These are phyloP conservation scores for Sinodicranocentrus sp. DNA, from an alignment of 2,888 invertebrate genomes.

Conservation along the genomic window DNA sequence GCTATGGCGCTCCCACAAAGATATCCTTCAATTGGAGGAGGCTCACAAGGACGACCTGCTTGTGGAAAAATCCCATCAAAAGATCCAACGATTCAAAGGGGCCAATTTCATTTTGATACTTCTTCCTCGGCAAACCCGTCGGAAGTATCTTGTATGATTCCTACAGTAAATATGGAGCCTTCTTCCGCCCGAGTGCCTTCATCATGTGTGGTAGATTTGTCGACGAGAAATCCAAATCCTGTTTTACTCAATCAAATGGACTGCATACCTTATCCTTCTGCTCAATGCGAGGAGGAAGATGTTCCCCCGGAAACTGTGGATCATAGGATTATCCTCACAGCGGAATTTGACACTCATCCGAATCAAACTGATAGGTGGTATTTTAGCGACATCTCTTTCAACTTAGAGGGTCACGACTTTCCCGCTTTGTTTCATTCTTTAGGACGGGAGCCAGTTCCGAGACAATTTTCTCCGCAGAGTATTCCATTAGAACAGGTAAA, in stretches of 20 bases:
- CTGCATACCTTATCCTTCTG: neutral
- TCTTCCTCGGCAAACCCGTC: neutral
- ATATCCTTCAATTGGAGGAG: neutral
- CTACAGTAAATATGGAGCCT: neutral
- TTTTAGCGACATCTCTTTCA: neutral
- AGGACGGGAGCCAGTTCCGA: neutral
- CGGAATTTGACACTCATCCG: neutral
- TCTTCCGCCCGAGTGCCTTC: neutral
- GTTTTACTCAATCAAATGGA: neutral
- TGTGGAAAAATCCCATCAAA: neutral
- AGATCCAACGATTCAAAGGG: neutral
- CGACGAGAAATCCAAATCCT: neutral
- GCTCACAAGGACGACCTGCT: neutral
- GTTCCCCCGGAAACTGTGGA: neutral
- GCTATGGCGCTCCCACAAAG: neutral
- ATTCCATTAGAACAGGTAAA: neutral
- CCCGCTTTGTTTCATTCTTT: neutral
- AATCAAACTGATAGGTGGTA: neutral
- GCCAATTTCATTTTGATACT: neutral
- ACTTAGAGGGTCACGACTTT: neutral
- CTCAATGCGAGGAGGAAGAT: neutral
- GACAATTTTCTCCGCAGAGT: neutral
- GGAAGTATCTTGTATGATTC: neutral
- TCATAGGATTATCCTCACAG: neutral
- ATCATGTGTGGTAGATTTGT: neutral